Percentiles rank a stretch among this genome's conserved stretches.
Conservation (phyloP, 2,113 vertebrate species). For the Pristiophorus japonicus region DNA sequence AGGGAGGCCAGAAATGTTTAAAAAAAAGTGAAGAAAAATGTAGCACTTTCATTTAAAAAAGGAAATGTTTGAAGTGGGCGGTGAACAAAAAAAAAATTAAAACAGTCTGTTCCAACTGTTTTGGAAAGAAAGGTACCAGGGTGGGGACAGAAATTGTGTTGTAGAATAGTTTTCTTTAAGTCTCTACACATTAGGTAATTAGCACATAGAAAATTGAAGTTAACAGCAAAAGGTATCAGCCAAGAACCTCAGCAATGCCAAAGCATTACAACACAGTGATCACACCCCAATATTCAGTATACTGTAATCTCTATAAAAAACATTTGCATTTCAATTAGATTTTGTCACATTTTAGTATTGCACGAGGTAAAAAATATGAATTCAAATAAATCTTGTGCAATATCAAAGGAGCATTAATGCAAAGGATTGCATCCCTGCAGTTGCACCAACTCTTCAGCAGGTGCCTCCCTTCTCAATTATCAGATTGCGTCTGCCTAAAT, state of each 20-base stretch:
- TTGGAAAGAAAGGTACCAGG: neutral
- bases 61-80: neutral
- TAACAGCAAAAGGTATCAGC: neutral
- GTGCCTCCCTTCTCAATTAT: neutral
- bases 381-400: neutral
- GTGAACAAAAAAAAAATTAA: neutral
- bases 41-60: neutral
- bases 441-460: neutral
- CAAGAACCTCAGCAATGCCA: neutral
- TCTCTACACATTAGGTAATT: neutral
- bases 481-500: neutral
- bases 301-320: neutral
- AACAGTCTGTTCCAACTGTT: neutral
- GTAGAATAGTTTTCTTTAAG: neutral
- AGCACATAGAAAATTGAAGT: neutral
- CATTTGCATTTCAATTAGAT: neutral
- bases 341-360: neutral
- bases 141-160: neutral
- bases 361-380: neutral
- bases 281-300: neutral
- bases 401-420: neutral
- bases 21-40: neutral
- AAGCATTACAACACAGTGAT: neutral
- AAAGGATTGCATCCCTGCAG: neutral
- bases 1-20: neutral